These are phyloP conservation scores for Engraulis encrasicolus DNA, from an alignment of 2,113 vertebrate species.

Conservation along the genomic window DNA sequence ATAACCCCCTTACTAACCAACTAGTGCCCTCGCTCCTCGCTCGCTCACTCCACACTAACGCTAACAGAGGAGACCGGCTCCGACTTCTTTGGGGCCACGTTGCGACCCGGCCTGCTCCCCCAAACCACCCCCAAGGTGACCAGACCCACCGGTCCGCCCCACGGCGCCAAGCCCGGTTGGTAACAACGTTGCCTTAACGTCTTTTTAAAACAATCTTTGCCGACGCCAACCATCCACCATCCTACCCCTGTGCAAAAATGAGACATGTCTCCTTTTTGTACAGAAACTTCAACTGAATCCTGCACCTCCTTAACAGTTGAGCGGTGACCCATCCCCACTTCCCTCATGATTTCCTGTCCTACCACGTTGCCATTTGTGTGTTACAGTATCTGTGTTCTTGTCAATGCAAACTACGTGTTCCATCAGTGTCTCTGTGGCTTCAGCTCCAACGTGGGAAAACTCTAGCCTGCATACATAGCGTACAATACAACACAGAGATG, in stretches of 20 bases:
- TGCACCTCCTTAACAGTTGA: no score
- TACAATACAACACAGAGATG: neutral
- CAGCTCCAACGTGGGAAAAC: neutral
- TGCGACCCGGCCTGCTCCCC: slow-evolving; percentile 57
- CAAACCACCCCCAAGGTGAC: slow-evolving; percentile 47
- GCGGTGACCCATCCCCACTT: no score
- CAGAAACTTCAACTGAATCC: no score
- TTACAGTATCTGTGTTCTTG: slow-evolving; percentile 21
- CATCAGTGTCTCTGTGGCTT: neutral
- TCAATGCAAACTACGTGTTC: neutral
- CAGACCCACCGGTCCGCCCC: slow-evolving; percentile 43
- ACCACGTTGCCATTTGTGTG: no score
- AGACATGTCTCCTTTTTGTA: no score
- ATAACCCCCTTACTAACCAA: slow-evolving; percentile 47
- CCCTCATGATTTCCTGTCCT: no score
- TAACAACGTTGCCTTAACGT: slow-evolving; percentile 39
- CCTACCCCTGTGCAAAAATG: no score
- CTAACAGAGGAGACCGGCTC: slow-evolving; percentile 57
- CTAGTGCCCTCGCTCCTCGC: slow-evolving; percentile 6
- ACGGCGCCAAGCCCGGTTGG: slow-evolving; percentile 51
- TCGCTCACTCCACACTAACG: slow-evolving; percentile 21
- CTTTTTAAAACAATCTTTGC: no score
- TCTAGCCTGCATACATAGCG: neutral
- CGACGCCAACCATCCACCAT: no score
- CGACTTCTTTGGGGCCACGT: slow-evolving; percentile 52